These are phyloP conservation scores for Agriopis aurantiaria DNA, from an alignment of 2,888 invertebrate genomes.

Conservation along the genomic window DNA sequence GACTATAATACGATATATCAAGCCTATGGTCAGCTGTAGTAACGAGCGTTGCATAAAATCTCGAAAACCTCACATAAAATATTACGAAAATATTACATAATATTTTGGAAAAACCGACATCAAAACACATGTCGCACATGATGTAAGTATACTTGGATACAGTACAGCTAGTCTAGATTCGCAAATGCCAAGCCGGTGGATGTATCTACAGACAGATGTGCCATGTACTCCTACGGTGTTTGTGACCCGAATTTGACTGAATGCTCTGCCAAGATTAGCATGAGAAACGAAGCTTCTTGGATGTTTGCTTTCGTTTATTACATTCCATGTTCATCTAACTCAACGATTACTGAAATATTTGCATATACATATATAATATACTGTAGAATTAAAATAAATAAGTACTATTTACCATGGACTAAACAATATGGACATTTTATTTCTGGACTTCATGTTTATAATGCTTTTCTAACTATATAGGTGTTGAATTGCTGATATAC, in stretches of 20 bases:
- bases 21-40: too few species aligned
- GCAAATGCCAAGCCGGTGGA: constrained; percentile 11
- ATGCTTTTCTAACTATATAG: too few species aligned
- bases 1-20: too few species aligned
- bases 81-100: not conserved
- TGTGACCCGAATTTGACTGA: constrained; percentile 72
- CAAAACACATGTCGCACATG: not conserved
- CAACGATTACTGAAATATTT: constrained; percentile 12
- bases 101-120: not conserved
- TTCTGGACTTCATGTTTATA: too few species aligned
- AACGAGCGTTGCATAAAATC: too few species aligned
- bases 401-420: not conserved
- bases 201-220: constrained; percentile 51
- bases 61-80: not conserved
- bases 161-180: constrained; percentile 12
- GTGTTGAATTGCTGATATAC: too few species aligned
- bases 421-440: not conserved
- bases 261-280: constrained; percentile 72
- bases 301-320: constrained; percentile 54
- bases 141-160: not conserved
- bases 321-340: constrained; percentile 38
- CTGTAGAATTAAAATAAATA: not conserved
- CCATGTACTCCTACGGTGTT: constrained; percentile 56
- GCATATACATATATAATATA: not conserved
- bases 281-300: constrained; percentile 49